Conservation (phyloP, 2,888 invertebrate species). For the Drosophila melanosoma region DNA sequence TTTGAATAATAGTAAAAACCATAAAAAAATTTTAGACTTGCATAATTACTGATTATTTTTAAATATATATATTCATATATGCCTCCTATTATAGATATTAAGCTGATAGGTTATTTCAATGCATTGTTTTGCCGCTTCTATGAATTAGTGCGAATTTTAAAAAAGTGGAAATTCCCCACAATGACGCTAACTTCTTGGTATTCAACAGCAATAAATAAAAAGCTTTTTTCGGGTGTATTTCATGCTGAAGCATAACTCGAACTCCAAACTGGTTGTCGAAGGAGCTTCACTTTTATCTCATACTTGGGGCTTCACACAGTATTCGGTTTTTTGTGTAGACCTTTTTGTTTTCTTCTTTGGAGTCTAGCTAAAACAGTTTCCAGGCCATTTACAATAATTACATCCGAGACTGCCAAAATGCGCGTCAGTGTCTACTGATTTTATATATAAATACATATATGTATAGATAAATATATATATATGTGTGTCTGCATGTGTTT, state of each 20-base stretch:
- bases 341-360: conserved; percentile 13
- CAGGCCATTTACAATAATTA: conserved; percentile 59
- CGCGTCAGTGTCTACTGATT: conserved; percentile 13
- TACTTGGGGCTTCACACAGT: conserved; percentile 34
- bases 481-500: not conserved
- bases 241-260: conserved; percentile 32
- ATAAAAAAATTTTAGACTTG: not conserved
- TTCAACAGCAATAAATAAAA: conserved; percentile 44
- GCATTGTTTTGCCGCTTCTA: not conserved
- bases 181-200: conserved; percentile 60
- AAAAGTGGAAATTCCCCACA: conserved; percentile 51
- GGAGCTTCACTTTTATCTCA: conserved; percentile 62
- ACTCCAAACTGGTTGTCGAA: conserved; percentile 57
- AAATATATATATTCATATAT: not conserved
- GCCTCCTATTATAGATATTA: conserved; percentile 4
- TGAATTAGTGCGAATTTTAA: conserved; percentile 23
- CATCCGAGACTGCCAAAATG: conserved; percentile 42
- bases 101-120: not conserved
- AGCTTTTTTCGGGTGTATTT: conserved; percentile 29
- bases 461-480: not conserved
- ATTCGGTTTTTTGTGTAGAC: conserved; percentile 39
- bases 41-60: not conserved
- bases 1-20: not conserved
- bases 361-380: conserved; percentile 47
- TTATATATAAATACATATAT: not conserved